Evolutionary conservation across 1,140 invertebrate genomes (phyloP).

Genomic region (Eciton burchellii): DNA sequence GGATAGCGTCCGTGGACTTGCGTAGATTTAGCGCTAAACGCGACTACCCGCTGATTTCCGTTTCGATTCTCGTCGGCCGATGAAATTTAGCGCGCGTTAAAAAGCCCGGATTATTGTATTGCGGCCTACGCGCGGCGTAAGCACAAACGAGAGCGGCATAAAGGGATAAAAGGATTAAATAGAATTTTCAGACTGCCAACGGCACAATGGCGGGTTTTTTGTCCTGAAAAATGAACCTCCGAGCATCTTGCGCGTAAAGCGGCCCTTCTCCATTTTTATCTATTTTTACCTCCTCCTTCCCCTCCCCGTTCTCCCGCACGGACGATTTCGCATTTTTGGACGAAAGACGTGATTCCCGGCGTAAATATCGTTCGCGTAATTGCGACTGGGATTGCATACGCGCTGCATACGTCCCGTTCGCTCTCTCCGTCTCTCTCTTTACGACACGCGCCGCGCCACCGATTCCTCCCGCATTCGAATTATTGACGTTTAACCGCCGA

Average conservation of each 20-base stretch:
- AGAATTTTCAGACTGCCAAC: conserved; percentile 15
- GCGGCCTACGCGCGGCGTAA: not conserved
- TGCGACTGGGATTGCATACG: not conserved
- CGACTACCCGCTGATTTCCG: not conserved
- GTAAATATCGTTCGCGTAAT: conserved; percentile 48
- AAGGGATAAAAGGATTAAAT: conserved; percentile 7
- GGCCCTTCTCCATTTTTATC: not conserved
- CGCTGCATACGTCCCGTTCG: too few species aligned
- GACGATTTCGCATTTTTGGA: conserved; percentile 27
- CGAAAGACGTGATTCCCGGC: conserved; percentile 40
- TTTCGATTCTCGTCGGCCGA: too few species aligned
- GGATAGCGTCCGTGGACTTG: not conserved
- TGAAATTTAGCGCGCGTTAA: not conserved
- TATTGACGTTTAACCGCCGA: conserved; percentile 51
- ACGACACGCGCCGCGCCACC: conserved; percentile 17
- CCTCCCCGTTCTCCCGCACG: not conserved
- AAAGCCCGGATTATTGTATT: not conserved
- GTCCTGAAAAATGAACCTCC: conserved; percentile 18
- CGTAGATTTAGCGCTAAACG: conserved; percentile 8
- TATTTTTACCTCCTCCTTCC: not conserved
- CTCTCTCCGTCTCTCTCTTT: not conserved
- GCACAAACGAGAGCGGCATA: not conserved
- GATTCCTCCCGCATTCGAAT: conserved; percentile 26
- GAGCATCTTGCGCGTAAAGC: conserved; percentile 5
- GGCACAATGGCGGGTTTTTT: conserved; percentile 17